Evolutionary conservation across 2,888 invertebrate genomes (phyloP), one percentile per base, ranked within the genome.

Genomic region (Rhogogaster chlorosoma): DNA sequence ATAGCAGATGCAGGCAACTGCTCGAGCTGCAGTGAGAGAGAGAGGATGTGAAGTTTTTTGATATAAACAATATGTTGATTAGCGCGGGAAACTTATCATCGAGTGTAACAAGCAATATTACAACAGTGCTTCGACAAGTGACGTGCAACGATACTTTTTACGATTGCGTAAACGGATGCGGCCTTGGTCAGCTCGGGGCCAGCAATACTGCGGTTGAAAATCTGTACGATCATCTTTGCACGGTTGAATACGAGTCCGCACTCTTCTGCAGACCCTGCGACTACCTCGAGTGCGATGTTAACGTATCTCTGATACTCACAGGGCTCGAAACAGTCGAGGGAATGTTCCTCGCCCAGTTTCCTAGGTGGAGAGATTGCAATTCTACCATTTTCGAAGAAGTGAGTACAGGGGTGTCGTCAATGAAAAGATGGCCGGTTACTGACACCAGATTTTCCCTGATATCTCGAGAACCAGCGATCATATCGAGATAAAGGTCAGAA

Each of bases 251-350:
- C 18, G 61, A 53, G 61, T 84, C 89, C 83, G 89, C 89, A 3
- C 85, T 91, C 29, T 86, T 91, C 6, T 91, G 91, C 85, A 88
- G 87, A 38, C 90, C 91, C 4, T 91, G 91, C 84, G 90, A 91
- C 84, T 88, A 89, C n/a, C 84, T 86, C 26, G 87, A 75, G 22
- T 91, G 91, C 83, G 89, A 89, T 70, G 85, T 88, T 22, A 91
- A 91, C 77, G 88, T 91, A n/a, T 91, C 91, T 18, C 85, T 91
- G 77, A 86, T 91, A 0, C 86, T 91, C 70, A 89, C 88, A 29
- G 91, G 91, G 4, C 84, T 91, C 36, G 90, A 91, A 73, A 90
- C 86, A 71, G 87, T 91, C 80, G 89, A 91, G 86, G 91, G 91
- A 7, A 87, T 90, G 49, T 91, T 91, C 67, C 85, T 91, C 36